Evolutionary conservation across 2,113 vertebrate genomes (phyloP), one percentile per base, ranked within the genome.

Genomic region (Hyperopisus bebe): DNA sequence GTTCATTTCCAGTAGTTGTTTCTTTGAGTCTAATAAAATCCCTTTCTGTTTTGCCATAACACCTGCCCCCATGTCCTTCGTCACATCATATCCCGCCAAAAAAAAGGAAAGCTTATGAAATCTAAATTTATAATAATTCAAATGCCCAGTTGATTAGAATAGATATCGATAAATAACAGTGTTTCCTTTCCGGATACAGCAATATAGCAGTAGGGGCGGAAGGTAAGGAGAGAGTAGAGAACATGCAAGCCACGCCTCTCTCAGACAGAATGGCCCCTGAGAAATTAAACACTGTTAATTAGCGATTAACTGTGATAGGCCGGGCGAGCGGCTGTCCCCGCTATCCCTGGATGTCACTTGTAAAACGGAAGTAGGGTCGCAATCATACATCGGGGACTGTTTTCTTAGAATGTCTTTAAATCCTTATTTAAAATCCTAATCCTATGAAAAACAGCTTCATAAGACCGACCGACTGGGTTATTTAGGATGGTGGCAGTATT

Each of bases 201-300:
- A 7, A 55, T 55, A 55, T 19, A 90, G 84, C 92, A 92, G 92
- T 92, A 92, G 91, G 91, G 91, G 91, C 92, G 89, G 90, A 1
- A 53, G 90, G 93, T 58, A 39, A 58, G 27, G 31, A 53, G 27
- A 24, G 50, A 11, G 13, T 19, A 51, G 86, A 50, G 31, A 51
- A 21, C 13, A 10, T 27, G 27, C 35, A 9, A 46, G 62, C 27
- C 1, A n/a, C 13, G 11, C 17, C 27, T 21, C 66, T 39, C 46
- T 19, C 42, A 48, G 66, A 58, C 47, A 42, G 85, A 55, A 35
- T 24, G 39, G 55, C 27, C 84, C 77, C 80, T 66, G 89, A 91
- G 86, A 86, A 95, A 94, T 92, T 93, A 94, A 94, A 93, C 90
- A n/a, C 85, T 91, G 91, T 93, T 96, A 95, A 96, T 95, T 94